These are phyloP conservation scores for Crocallis elinguaria DNA, from an alignment of 2,888 invertebrate genomes.

Conservation along the genomic window DNA sequence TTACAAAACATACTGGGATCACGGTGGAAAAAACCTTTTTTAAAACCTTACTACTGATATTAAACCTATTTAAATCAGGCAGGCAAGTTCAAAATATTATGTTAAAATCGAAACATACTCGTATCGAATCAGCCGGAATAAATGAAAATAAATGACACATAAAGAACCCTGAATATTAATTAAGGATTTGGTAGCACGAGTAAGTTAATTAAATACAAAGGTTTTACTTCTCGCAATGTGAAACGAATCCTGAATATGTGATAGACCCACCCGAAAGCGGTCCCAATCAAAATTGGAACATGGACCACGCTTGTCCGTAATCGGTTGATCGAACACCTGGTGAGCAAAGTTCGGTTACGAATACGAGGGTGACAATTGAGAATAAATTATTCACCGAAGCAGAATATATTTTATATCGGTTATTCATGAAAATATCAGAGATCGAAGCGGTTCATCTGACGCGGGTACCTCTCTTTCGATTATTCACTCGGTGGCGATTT, in stretches of 20 bases:
- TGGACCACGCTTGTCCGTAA: slow-evolving; percentile 49
- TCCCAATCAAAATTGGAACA: slow-evolving; percentile 42
- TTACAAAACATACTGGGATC: slow-evolving; percentile 1
- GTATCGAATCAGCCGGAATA: slow-evolving; percentile 9
- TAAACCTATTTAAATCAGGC: no score
- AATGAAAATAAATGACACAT: slow-evolving; percentile 23
- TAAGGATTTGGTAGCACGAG: slow-evolving; percentile 23
- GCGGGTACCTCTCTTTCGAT: slow-evolving; percentile 60
- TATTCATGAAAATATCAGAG: slow-evolving; percentile 71
- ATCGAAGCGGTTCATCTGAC: slow-evolving; percentile 47
- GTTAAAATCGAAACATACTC: neutral
- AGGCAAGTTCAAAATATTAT: no score
- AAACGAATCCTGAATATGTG: slow-evolving; percentile 35
- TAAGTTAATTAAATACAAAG: slow-evolving; percentile 28
- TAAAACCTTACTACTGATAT: no score
- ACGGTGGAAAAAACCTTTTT: neutral
- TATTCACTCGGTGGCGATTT: slow-evolving; percentile 60
- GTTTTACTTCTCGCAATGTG: slow-evolving; percentile 31
- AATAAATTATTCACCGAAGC: slow-evolving; percentile 75
- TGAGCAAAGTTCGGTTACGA: slow-evolving; percentile 53
- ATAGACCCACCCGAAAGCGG: slow-evolving; percentile 25
- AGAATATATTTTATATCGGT: slow-evolving; percentile 71
- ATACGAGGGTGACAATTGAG: slow-evolving; percentile 60
- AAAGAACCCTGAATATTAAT: slow-evolving; percentile 24
- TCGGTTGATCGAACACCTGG: slow-evolving; percentile 64